These are phyloP conservation scores for Atethmia centrago DNA, from an alignment of 2,888 invertebrate genomes.

Conservation along the genomic window DNA sequence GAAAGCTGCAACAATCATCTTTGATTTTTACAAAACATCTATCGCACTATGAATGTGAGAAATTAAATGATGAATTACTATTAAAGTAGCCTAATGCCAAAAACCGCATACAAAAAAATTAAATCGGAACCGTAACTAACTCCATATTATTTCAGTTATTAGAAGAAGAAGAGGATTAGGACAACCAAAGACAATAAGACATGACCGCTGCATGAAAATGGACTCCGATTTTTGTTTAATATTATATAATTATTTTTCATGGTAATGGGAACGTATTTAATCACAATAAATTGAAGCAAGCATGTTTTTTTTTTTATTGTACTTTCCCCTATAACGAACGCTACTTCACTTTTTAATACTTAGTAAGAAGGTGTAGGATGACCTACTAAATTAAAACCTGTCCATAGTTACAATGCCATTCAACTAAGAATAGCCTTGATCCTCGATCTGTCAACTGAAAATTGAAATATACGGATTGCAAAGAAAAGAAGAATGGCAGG, in stretches of 20 bases:
- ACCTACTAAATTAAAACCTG: too few relatives aligned
- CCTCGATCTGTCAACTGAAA: too few relatives aligned
- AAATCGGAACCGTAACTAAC: neutral
- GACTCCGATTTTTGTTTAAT: slow-evolving; percentile 22
- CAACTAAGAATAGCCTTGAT: too few relatives aligned
- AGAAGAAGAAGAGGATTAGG: neutral
- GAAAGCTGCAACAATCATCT: neutral
- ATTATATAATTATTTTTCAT: slow-evolving; percentile 13
- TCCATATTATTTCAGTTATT: slow-evolving; percentile 10
- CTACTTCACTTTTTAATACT: neutral
- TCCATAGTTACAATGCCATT: too few relatives aligned
- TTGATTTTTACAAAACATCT: neutral
- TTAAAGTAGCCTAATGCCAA: neutral
- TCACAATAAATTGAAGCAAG: slow-evolving; percentile 55
- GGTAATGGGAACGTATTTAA: slow-evolving; percentile 45
- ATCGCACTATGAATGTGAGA: neutral
- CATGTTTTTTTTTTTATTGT: slow-evolving; percentile 31
- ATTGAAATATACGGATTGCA: too few relatives aligned
- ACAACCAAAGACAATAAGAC: neutral
- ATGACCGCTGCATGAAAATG: slow-evolving; percentile 34
- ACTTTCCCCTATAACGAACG: neutral
- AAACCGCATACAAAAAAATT: neutral
- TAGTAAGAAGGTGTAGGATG: too few relatives aligned
- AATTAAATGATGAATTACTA: neutral
- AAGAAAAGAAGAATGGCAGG: too few relatives aligned